These are phyloP conservation scores for Arizona elegans DNA, from an alignment of 2,113 vertebrate genomes.

Conservation along the genomic window DNA sequence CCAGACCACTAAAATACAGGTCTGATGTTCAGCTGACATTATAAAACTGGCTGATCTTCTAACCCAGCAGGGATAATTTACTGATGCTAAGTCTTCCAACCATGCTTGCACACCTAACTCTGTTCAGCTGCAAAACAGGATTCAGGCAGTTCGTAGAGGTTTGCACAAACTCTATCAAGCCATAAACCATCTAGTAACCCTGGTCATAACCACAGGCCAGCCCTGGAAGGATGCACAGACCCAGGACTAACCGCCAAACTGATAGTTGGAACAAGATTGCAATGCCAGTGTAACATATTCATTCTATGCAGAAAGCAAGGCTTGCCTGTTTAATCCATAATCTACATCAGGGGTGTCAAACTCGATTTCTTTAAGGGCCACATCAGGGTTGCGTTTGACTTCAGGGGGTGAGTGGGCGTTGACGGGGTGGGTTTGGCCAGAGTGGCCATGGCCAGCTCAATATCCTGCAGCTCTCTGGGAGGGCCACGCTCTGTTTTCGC, in stretches of 20 bases:
- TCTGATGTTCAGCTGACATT: too few relatives aligned
- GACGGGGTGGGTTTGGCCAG: too few relatives aligned
- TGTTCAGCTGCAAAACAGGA: not conserved
- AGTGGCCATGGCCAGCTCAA: too few relatives aligned
- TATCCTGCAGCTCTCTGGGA: too few relatives aligned
- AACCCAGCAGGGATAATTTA: not conserved
- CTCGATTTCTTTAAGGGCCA: too few relatives aligned
- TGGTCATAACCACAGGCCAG: not conserved
- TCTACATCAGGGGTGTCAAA: not conserved
- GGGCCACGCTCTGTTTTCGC: too few relatives aligned
- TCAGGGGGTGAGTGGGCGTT: too few relatives aligned
- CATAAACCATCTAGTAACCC: not conserved
- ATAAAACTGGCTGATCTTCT: not conserved
- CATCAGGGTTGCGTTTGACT: too few relatives aligned
- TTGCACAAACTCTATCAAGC: not conserved
- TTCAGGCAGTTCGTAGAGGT: not conserved
- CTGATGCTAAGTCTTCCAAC: not conserved
- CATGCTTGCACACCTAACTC: not conserved
- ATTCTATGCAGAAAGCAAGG: not conserved
- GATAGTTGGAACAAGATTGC: not conserved
- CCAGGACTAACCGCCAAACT: too few relatives aligned
- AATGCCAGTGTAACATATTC: too few relatives aligned
- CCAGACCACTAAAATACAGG: not conserved
- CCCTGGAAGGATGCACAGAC: not conserved
- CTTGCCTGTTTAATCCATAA: not conserved